Conservation (phyloP, 2,888 invertebrate species). For the Pheosia tremula region DNA sequence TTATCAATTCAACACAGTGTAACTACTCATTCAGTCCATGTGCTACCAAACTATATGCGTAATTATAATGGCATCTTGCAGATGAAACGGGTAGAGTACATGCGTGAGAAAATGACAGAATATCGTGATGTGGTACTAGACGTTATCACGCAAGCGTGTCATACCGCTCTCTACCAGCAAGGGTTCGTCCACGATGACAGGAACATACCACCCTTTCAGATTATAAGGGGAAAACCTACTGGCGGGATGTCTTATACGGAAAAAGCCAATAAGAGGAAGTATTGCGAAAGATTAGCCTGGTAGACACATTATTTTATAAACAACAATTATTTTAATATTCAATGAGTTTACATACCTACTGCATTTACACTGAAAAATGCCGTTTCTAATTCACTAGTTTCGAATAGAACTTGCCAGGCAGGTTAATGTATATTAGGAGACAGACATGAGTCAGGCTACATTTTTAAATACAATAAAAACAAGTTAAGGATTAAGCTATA, state of each 20-base stretch:
- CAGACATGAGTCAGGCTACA: too few relatives aligned
- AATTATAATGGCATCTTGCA: constrained; percentile 39
- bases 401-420: too few relatives aligned
- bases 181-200: constrained; percentile 93
- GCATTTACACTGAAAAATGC: too few relatives aligned
- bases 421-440: too few relatives aligned
- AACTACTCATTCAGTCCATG: too few relatives aligned
- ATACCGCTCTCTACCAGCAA: constrained; percentile 88
- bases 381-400: too few relatives aligned
- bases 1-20: too few relatives aligned
- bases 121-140: constrained; percentile 74
- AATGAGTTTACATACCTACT: too few relatives aligned
- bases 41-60: neutral
- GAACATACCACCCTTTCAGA: constrained; percentile 74
- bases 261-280: constrained; percentile 92
- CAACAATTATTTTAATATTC: neutral
- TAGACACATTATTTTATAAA: constrained; percentile 55
- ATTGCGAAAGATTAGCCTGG: constrained; percentile 92
- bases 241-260: constrained; percentile 94
- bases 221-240: constrained; percentile 84
- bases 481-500: too few relatives aligned
- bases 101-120: constrained; percentile 61
- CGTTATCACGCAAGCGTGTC: constrained; percentile 86
- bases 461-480: too few relatives aligned
- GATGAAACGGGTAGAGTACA: constrained; percentile 78